phyloP scores from a whole-genome alignment of 2,113 vertebrate species.

The Salminus brasiliensis region DNA sequence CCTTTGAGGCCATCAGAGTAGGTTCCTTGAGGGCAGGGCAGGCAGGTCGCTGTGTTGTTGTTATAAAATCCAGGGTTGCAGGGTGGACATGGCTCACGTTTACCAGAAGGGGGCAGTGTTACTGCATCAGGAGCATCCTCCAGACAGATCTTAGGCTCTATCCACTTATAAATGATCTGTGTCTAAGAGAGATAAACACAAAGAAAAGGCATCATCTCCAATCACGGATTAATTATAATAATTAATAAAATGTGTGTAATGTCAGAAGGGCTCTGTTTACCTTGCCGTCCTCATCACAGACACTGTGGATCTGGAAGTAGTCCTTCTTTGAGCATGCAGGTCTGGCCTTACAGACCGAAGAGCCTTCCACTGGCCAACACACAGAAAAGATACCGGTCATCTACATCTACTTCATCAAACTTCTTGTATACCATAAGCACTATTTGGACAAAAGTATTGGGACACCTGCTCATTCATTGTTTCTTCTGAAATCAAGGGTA shows the following conservation, averaged over 20 bases:
- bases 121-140: slow-evolving; percentile 80
- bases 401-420: no score
- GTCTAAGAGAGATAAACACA: slow-evolving; percentile 77
- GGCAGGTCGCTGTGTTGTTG: slow-evolving; percentile 87
- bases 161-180: slow-evolving; percentile 92
- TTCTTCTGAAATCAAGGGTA: no score
- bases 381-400: neutral
- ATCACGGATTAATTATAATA: neutral
- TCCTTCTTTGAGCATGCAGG: slow-evolving; percentile 88
- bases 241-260: no score
- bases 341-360: slow-evolving; percentile 78
- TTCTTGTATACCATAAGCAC: no score
- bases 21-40: slow-evolving; percentile 86
- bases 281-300: slow-evolving; percentile 90
- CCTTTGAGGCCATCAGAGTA: slow-evolving; percentile 89
- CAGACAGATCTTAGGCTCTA: slow-evolving; percentile 92
- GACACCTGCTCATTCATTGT: no score
- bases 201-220: neutral
- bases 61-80: slow-evolving; percentile 97
- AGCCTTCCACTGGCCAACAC: slow-evolving; percentile 82
- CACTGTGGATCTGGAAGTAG: slow-evolving; percentile 92
- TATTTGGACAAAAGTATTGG: no score
- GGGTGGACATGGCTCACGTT: slow-evolving; percentile 90
- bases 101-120: slow-evolving; percentile 85
- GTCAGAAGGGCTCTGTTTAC: slow-evolving; percentile 69